These are phyloP conservation scores for Saccostrea cuccullata DNA, from an alignment of 1,140 invertebrate species.

Conservation along the genomic window DNA sequence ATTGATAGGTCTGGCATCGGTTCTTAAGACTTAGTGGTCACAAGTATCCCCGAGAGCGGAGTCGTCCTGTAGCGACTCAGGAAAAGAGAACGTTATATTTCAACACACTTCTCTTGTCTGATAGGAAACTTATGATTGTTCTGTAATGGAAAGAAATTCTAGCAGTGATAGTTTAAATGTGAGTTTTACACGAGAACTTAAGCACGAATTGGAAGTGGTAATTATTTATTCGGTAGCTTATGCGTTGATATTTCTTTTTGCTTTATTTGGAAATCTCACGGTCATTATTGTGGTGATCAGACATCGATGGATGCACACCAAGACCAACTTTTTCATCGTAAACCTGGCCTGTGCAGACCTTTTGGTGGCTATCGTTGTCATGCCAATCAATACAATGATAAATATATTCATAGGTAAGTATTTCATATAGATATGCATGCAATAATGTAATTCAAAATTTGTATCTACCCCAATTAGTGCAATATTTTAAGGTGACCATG, in stretches of 20 bases:
- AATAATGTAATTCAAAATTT: too few species aligned
- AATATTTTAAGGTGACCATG: too few species aligned
- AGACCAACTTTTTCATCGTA: slow-evolving; percentile 95
- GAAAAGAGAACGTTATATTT: neutral
- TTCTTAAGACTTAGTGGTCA: neutral
- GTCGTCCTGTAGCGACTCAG: neutral
- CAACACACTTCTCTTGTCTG: neutral
- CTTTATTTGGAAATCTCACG: slow-evolving; percentile 90
- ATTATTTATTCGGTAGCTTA: slow-evolving; percentile 73
- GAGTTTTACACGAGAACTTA: neutral
- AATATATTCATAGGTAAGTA: slow-evolving; percentile 57
- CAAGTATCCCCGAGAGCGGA: slow-evolving; percentile 13
- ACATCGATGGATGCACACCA: slow-evolving; percentile 91
- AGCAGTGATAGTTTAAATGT: neutral
- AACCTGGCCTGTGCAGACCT: slow-evolving; percentile 94
- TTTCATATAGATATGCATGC: neutral
- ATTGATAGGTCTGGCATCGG: neutral
- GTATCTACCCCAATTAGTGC: too few species aligned
- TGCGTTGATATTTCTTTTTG: slow-evolving; percentile 86
- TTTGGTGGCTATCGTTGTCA: slow-evolving; percentile 91
- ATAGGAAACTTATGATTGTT: neutral
- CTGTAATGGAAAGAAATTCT: slow-evolving; percentile 15
- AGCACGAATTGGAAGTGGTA: slow-evolving; percentile 24
- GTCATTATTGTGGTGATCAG: slow-evolving; percentile 91
- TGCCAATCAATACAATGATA: slow-evolving; percentile 88